phyloP scores from a whole-genome alignment of 2,113 vertebrate genomes.

The Embiotoca jacksoni region DNA sequence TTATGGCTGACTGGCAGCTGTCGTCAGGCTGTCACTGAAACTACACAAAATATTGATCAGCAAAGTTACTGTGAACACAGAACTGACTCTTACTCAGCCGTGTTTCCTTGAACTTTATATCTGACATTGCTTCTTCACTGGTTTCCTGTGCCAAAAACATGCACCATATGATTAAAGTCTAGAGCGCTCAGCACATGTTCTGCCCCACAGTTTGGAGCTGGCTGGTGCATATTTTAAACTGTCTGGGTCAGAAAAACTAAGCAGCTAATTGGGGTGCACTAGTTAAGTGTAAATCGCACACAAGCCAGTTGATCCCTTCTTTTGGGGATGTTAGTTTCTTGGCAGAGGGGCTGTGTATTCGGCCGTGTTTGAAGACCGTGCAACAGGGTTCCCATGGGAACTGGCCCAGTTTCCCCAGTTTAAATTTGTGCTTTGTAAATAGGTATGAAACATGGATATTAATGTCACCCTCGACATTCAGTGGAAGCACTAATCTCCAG shows the following conservation, averaged over 20 bases:
- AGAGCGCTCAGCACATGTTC: neutral
- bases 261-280: neutral
- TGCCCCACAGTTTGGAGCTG: neutral
- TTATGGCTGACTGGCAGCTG: neutral
- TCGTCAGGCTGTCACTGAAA: constrained; percentile 15
- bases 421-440: neutral
- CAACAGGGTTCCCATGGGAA: neutral
- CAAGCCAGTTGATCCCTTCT: neutral
- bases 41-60: neutral
- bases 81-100: neutral
- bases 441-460: neutral
- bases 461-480: no score
- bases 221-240: neutral
- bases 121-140: neutral
- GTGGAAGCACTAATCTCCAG: neutral
- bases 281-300: neutral
- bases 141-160: neutral
- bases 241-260: neutral
- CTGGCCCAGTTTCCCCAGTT: neutral
- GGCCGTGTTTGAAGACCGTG: neutral
- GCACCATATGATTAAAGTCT: neutral
- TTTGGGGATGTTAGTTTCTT: neutral
- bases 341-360: constrained; percentile 8
- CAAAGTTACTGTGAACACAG: neutral
- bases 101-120: neutral